Conservation (phyloP, 2,888 invertebrate species). For the Sinopyrophorus schimmeli region DNA sequence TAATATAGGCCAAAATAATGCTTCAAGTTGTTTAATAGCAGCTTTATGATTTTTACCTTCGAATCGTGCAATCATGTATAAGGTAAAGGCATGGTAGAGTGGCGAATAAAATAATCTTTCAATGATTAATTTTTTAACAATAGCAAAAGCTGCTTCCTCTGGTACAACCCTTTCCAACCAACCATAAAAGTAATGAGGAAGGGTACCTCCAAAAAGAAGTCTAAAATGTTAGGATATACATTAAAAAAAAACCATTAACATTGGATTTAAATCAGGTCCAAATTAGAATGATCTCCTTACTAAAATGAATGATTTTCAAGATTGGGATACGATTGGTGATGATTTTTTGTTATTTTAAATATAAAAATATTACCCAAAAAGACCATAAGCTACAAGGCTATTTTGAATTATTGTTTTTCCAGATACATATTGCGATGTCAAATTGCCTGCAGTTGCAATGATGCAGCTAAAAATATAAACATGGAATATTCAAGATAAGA, state of each 20-base stretch:
- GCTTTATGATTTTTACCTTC: conserved; percentile 74
- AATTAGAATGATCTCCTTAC: too few species aligned
- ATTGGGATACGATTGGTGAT: too few species aligned
- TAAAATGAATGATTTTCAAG: too few species aligned
- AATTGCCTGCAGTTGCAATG: conserved; percentile 72
- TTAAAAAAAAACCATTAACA: neutral
- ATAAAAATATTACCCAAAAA: conserved; percentile 67
- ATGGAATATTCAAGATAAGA: conserved; percentile 21
- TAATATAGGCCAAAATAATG: conserved; percentile 68
- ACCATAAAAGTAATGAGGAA: conserved; percentile 78
- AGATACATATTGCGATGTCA: conserved; percentile 72
- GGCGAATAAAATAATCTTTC: conserved; percentile 76
- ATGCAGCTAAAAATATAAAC: conserved; percentile 67
- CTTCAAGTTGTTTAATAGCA: conserved; percentile 65
- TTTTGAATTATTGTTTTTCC: conserved; percentile 67
- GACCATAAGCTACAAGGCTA: conserved; percentile 71
- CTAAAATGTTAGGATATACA: conserved; percentile 54
- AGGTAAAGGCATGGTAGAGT: conserved; percentile 70
- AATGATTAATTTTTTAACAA: conserved; percentile 66
- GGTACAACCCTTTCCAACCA: conserved; percentile 65
- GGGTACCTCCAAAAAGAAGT: conserved; percentile 76
- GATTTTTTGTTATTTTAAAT: too few species aligned
- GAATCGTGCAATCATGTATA: conserved; percentile 74
- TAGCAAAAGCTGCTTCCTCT: conserved; percentile 55
- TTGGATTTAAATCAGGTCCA: neutral